A percentile compares a stretch with the other conserved stretches of the same genome.
phyloP scores from a whole-genome alignment of 2,888 invertebrate genomes.

The Mesorhabditis belari region DNA sequence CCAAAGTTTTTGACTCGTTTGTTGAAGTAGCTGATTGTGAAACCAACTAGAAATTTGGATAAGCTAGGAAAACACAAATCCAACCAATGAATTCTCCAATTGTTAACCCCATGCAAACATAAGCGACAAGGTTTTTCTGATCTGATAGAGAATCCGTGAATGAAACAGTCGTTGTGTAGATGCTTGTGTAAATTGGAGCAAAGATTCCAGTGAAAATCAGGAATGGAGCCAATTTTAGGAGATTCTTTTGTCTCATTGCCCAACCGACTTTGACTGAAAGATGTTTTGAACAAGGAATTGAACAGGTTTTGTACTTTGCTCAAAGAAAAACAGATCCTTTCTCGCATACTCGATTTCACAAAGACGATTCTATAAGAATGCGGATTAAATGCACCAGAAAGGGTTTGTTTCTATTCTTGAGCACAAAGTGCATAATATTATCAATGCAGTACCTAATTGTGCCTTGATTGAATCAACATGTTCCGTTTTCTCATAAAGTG shows the following conservation, averaged over 20 bases:
- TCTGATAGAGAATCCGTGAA: conserved; percentile 10
- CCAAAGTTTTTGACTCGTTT: conserved; percentile 22
- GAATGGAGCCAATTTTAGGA: neutral
- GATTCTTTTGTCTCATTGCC: neutral
- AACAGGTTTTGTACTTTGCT: no score
- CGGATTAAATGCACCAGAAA: no score
- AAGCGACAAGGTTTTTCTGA: neutral
- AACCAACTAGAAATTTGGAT: conserved; percentile 23
- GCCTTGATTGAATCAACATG: neutral
- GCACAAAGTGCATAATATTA: no score
- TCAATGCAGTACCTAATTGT: neutral
- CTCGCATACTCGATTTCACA: no score
- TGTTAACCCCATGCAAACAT: neutral
- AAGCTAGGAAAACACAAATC: neutral
- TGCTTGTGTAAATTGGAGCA: conserved; percentile 10
- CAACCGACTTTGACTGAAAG: neutral
- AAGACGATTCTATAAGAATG: no score
- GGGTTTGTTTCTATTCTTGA: no score
- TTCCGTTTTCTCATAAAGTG: neutral
- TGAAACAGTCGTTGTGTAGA: conserved; percentile 27
- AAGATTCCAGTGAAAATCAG: neutral
- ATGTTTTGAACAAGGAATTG: no score
- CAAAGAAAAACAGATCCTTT: no score
- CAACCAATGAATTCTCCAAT: neutral
- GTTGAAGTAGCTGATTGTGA: conserved; percentile 20